Conservation (phyloP, 2,888 invertebrate species). For the Eupeodes luniger region DNA sequence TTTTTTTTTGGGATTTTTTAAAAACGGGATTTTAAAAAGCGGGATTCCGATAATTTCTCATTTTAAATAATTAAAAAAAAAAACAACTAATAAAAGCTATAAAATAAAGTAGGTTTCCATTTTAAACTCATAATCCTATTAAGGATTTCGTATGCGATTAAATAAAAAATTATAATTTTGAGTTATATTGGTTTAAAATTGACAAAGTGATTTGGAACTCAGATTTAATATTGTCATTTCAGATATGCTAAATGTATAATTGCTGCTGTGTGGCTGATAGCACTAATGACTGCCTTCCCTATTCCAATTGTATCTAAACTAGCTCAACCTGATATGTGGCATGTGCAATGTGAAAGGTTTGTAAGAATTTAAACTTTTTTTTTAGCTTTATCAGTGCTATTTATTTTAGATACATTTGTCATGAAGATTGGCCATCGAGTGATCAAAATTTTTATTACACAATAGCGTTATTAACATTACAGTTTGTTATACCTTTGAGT, state of each 20-base stretch:
- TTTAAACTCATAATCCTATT: no score
- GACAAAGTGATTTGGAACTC: no score
- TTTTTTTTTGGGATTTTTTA: no score
- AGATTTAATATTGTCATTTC: constrained; percentile 9
- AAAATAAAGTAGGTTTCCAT: no score
- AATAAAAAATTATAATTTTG: no score
- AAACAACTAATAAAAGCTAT: no score
- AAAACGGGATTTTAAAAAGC: no score
- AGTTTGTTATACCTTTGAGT: constrained; percentile 92
- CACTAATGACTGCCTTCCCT: constrained; percentile 92
- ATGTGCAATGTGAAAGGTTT: constrained; percentile 88
- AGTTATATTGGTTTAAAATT: no score
- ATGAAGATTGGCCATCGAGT: constrained; percentile 88
- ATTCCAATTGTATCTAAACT: constrained; percentile 91
- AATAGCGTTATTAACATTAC: constrained; percentile 90
- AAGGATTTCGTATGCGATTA: no score
- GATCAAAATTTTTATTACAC: constrained; percentile 90
- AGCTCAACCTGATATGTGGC: constrained; percentile 87
- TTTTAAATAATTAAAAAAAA: no score
- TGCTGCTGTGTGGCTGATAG: constrained; percentile 84
- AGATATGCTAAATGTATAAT: constrained; percentile 84
- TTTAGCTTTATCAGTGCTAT: background rate
- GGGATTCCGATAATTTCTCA: no score
- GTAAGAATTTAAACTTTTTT: constrained; percentile 76
- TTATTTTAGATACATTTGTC: constrained; percentile 88